Evolutionary conservation across 2,113 vertebrate genomes (phyloP), one percentile per base, ranked within the genome.

Genomic region (Myodes glareolus): DNA sequence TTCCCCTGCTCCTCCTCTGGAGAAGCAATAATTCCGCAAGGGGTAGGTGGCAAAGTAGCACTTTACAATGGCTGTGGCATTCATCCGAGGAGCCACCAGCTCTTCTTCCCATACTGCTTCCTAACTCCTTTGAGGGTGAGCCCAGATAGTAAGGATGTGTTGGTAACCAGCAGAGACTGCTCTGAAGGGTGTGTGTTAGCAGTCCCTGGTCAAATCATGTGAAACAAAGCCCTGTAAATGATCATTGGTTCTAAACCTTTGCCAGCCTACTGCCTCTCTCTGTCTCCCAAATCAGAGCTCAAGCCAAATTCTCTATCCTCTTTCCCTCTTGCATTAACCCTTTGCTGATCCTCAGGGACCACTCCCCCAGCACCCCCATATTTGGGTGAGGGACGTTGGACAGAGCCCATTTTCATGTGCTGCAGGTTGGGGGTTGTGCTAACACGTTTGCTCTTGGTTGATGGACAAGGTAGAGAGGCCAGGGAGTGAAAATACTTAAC

Each of bases 321-420:
- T 93, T 90, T 76, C 81, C 91, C 81, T 96, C 94, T 76, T 84
- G 58, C 89, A 87, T 96, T 92, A 93, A 94, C 89, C 96, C 63
- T 95, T 91, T 94, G 95, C 97, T 91, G 87, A 97, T 97, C 98
- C 98, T 98, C 98, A 98, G 98, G 98, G 97, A 97, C 97, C 96
- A 96, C 95, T 96, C 96, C 93, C 87, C 95, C 91, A 87, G 65
- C 63, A 81, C 87, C 61, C 86, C 93, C 31, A 17, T 92, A 80
- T 85, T 75, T 95, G 96, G 82, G 92, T 82, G 86, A 97, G 89
- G 90, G 91, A 89, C 84, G 91, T 89, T 97, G 76, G 94, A 82
- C 68, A 95, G 95, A 97, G 91, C 96, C 92, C 36, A n/a, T 95
- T 96, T 95, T 70, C 47, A 92, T 45, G 81, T 95, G 92, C 97